Base-by-base conservation (phyloP, 1,140 invertebrate genomes). In the Harpegnathos saltator region DNA sequence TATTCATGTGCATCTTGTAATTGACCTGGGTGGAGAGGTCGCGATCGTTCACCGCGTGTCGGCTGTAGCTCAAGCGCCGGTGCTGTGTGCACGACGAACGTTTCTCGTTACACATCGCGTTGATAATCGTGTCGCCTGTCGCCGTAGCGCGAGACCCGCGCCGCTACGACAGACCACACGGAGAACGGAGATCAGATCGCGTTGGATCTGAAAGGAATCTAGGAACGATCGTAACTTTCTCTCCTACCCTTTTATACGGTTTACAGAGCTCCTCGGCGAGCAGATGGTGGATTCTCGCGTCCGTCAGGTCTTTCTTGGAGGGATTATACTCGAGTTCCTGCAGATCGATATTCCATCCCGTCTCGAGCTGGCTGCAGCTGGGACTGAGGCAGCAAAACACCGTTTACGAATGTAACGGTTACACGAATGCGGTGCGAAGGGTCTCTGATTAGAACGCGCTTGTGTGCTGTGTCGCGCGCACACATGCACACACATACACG, bases 321-420 rank as follows among this genome's bases (percentile, higher is more conserved):
- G 98, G 97, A 95, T 97, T 98, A 91, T 98, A 98, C 91, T 98
- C 97, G 88, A 99, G 93, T 91, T 98, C 98, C 92, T 98, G 98
- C 95, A 99, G 97, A 92, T 99, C 98, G 87, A 98, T 96, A 93
- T 98, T 98, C 96, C 97, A 97, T 59, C 96, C 97, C 14, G 96
- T 95, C 91, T 98, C 97, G 89, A 97, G 93, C 94, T 97, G 97
- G 89, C 96, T 97, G 91, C 97, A 96, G 94, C 97, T 97, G 80
- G 96, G 96, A 94, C 97, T 97, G 38, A 92, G 63, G 95, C 95
- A 58, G 85, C 54, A 81, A 44, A 44, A 44, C 9, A 44, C 38
- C 38, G 38, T 44, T 44, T 44, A 44, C 38, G 38, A 44, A 44
- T 11, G 11, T 0, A 3, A 33, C 29, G 29, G 5, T 33, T 33